Evolutionary conservation across 2,113 vertebrate genomes (phyloP), one percentile per base, ranked within the genome.

Genomic region (Caloenas nicobarica): DNA sequence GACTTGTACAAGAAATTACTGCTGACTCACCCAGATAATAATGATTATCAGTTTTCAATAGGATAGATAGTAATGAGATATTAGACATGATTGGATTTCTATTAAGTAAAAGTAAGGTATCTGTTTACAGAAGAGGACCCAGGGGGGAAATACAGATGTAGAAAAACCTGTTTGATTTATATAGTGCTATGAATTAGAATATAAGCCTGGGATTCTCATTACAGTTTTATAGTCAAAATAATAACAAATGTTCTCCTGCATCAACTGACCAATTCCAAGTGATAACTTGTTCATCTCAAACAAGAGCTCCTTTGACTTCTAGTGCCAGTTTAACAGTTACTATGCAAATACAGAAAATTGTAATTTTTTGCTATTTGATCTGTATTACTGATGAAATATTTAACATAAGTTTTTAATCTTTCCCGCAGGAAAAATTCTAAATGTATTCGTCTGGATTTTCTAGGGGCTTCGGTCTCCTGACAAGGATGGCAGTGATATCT

Each of bases 391-490:
- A 80, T 11, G 6, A 68, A 91, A 65, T 84, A 91, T 69, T 86
- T 83, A 82, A 51, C 26, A 64, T 68, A 29, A 34, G 42, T 94
- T 78, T 91, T 36, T 46, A 91, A 89, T 83, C 34, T 91, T 96
- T 84, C 38, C 82, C 50, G 33, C 11, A 90, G 34, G n/a, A 73
- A 76, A 40, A 53, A 79, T 94, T 72, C 31, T 84, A 80, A 91
- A 79, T 88, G 3, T 71, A 88, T 89, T 95, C 22, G 84, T 86
- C 61, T 93, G 74, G 57, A 76, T 85, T 93, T 96, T 90, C n/a
- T 50, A 24, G 11, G 5, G 5, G 1, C 16, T 89, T 87, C 82
- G 38, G 29, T 94, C 58, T 93, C 74, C 94, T 89, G 38, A 91
- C 87, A 92, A 82, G 36, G 51, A 90, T 21, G 24, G 14, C 72